Base-by-base conservation (phyloP, 2,797 vertebrate species). In the Dromococcyx pavoninus region DNA sequence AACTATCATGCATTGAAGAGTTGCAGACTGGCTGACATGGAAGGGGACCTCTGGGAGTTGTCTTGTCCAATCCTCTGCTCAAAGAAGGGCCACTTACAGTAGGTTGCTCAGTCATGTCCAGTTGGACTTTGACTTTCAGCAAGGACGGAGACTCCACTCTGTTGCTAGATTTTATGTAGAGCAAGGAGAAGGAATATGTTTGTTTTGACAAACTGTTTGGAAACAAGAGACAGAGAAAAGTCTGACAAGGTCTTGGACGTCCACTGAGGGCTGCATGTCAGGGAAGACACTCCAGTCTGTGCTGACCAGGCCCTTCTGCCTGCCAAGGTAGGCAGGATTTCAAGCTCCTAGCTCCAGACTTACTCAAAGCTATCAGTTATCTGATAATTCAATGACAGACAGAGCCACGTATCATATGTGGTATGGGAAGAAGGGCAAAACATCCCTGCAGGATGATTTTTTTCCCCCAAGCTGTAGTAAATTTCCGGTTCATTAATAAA, bases 381-480 rank as follows among this genome's bases (percentile, higher is more conserved):
- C 70, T 18, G 19, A 15, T 73, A 66, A 86, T 71, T 76, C 71
- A 71, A 83, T 25, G 51, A 56, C 21, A 78, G 28, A 33, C 16
- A 35, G 37, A 60, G 17, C 2, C 35, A 8, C 0, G 0, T 62
- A 14, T 50, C 16, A 64, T 74, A 39, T 7, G 6, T n/a, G 6
- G 4, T 37, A 1, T 30, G 43, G 4, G 12, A 8, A 43, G 11
- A 71, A 67, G 11, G 12, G 12, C 7, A 54, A 57, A 33, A 66
- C 4, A 48, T 41, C 10, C 12, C 10, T 19, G 18, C 5, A 2
- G 1, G 12, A 77, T 16, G 17, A 22, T 24, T 82, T 76, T 76
- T 9, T n/a, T n/a, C 12, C 10, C 14, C 13, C 18, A 9, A 7
- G 32, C 3, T 56, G 3, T 44, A 28, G 13, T 54, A 77, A 62